phyloP scores from a whole-genome alignment of 2,113 vertebrate genomes.

The Heterochromis multidens region DNA sequence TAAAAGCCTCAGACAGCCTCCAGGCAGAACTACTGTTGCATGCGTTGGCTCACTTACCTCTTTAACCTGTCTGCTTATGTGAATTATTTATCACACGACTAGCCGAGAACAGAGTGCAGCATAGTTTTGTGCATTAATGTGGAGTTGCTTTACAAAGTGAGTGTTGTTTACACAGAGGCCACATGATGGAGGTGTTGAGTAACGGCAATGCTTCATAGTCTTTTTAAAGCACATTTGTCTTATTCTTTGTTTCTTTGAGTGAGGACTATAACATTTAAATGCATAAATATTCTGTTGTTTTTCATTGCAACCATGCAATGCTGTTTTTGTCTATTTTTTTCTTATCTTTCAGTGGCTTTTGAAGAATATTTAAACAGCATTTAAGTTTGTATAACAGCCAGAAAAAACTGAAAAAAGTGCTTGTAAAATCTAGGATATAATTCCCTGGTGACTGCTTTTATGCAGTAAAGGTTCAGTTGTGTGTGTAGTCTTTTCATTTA shows the following conservation, averaged over 20 bases:
- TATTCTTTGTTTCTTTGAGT: not conserved
- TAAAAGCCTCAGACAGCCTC: constrained; percentile 1
- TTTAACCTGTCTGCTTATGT: not conserved
- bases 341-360: not conserved
- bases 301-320: not conserved
- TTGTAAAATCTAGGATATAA: not conserved
- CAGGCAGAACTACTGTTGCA: not conserved
- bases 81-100: constrained; percentile 6
- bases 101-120: not conserved
- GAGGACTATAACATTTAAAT: not conserved
- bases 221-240: not conserved
- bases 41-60: not conserved
- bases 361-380: not conserved
- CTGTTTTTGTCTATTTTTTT: not conserved
- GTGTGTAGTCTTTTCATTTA: not conserved
- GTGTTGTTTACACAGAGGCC: not conserved
- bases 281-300: not conserved
- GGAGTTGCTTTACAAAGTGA: not conserved
- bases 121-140: not conserved
- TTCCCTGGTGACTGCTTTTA: not conserved
- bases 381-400: not conserved
- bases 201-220: not conserved
- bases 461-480: not conserved
- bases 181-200: constrained; percentile 13
- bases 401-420: not conserved